These are phyloP conservation scores for Toxotes jaculatrix DNA, from an alignment of 2,113 vertebrate genomes.

Conservation along the genomic window DNA sequence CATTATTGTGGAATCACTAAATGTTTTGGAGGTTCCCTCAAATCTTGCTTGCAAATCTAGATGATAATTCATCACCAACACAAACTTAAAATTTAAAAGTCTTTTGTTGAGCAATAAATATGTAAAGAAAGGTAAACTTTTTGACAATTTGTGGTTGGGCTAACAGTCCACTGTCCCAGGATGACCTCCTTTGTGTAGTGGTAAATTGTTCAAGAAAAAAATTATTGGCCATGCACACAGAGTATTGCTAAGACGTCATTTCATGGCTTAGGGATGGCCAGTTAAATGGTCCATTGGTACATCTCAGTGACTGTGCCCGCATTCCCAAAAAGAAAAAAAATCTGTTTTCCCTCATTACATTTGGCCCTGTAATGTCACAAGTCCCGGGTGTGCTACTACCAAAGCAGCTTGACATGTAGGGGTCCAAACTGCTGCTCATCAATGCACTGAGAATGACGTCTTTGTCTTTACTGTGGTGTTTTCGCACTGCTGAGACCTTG, in stretches of 20 bases:
- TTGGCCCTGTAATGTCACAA: conserved; percentile 29
- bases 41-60: conserved; percentile 2
- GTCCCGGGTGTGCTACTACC: conserved; percentile 18
- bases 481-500: conserved; percentile 13
- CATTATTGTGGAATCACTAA: conserved; percentile 24
- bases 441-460: conserved; percentile 26
- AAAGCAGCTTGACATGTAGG: conserved; percentile 20
- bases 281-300: conserved; percentile 53
- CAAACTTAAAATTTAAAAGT: conserved; percentile 1
- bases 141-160: conserved; percentile 63
- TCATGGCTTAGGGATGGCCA: conserved; percentile 73
- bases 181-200: conserved; percentile 32
- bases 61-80: not conserved
- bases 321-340: not conserved
- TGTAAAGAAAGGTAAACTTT: conserved; percentile 66
- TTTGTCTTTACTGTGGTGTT: conserved; percentile 20
- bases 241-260: conserved; percentile 79
- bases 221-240: conserved; percentile 66
- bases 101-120: conserved; percentile 41
- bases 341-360: conserved; percentile 34
- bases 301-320: conserved; percentile 29
- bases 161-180: conserved; percentile 53
- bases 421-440: conserved; percentile 40
- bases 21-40: conserved; percentile 16
- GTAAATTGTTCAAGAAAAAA: conserved; percentile 43